phyloP scores from a whole-genome alignment of 2,888 invertebrate genomes.

The Mythimna impura region DNA sequence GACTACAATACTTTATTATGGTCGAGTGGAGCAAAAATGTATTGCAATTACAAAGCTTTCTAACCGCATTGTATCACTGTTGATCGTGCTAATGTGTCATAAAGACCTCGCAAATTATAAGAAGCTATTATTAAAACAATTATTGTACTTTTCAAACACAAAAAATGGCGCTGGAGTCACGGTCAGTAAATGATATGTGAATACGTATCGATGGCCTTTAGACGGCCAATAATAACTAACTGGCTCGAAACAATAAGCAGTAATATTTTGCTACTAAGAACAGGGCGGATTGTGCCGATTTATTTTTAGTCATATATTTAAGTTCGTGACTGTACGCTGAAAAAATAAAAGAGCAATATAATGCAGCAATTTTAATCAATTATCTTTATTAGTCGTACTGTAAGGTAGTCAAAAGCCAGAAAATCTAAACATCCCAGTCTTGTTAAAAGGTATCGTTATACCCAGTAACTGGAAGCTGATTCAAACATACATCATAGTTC shows the following conservation, averaged over 20 bases:
- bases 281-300: constrained; percentile 7
- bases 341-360: constrained; percentile 3
- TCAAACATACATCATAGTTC: no score
- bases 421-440: neutral
- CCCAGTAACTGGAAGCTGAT: no score
- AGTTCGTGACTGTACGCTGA: constrained; percentile 11
- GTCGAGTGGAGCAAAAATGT: constrained; percentile 65
- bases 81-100: constrained; percentile 65
- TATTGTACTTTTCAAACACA: constrained; percentile 30
- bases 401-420: neutral
- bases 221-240: constrained; percentile 36
- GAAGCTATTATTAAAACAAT: constrained; percentile 52
- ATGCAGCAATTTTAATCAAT: neutral
- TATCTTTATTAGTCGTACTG: neutral
- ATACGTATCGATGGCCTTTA: constrained; percentile 17
- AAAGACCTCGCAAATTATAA: constrained; percentile 60
- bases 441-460: no score
- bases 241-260: constrained; percentile 32
- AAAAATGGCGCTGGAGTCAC: constrained; percentile 42
- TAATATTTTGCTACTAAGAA: constrained; percentile 44
- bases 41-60: constrained; percentile 64
- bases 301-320: constrained; percentile 33
- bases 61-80: constrained; percentile 56
- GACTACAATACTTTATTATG: constrained; percentile 57
- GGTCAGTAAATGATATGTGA: constrained; percentile 26